phyloP scores from a whole-genome alignment of 2,113 vertebrate genomes.

The Myxocyprinus asiaticus region DNA sequence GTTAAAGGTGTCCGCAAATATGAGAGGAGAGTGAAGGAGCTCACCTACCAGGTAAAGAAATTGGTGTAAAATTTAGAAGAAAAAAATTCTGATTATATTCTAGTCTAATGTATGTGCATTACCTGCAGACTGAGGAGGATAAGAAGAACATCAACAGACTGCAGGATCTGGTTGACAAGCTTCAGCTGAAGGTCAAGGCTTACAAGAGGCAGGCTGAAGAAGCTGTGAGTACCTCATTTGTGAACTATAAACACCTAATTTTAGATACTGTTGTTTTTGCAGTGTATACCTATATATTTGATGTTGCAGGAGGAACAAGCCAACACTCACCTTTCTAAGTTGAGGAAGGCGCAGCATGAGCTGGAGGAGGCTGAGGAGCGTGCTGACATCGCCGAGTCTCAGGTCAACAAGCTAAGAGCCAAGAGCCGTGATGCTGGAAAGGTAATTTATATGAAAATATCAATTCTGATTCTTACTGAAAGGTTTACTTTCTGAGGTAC shows the following conservation, averaged over 20 bases:
- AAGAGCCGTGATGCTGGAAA: constrained; percentile 62
- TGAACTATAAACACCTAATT: neutral
- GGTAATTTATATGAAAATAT: too few species aligned
- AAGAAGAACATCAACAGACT: constrained; percentile 54
- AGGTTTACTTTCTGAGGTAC: too few species aligned
- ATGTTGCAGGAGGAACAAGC: constrained; percentile 67
- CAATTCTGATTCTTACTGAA: too few species aligned
- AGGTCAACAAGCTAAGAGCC: constrained; percentile 80
- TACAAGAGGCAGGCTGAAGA: constrained; percentile 85
- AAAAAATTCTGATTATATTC: neutral
- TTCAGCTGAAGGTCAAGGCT: constrained; percentile 69
- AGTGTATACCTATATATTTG: neutral
- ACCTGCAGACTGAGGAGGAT: constrained; percentile 52
- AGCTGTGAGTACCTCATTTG: constrained; percentile 52
- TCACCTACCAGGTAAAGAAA: constrained; percentile 52
- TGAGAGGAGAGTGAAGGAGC: constrained; percentile 56
- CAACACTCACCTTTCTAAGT: constrained; percentile 68
- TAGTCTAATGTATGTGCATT: neutral
- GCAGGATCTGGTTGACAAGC: constrained; percentile 75
- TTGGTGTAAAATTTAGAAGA: neutral
- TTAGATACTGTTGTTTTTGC: neutral
- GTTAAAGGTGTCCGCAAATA: constrained; percentile 6
- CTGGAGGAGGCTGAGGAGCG: constrained; percentile 83
- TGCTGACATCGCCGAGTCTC: constrained; percentile 80
- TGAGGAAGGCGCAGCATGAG: constrained; percentile 80